These are phyloP conservation scores for Microhierax caerulescens DNA, from an alignment of 2,797 vertebrate genomes.

Conservation along the genomic window DNA sequence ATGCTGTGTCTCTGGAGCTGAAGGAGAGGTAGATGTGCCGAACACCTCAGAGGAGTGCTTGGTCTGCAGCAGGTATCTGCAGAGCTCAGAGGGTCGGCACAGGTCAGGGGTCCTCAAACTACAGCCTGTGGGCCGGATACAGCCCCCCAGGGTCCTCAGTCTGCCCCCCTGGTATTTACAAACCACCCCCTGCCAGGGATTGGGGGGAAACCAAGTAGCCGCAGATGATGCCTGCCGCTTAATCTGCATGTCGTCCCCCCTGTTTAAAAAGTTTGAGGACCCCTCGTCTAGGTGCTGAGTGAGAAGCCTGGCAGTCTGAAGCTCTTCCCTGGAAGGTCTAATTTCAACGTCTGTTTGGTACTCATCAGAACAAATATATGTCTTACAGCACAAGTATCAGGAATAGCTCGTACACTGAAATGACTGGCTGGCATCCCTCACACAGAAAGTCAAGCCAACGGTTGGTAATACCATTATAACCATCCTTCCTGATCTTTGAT, in stretches of 20 bases:
- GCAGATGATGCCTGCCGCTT: no score
- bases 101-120: no score
- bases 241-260: no score
- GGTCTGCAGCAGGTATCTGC: not conserved
- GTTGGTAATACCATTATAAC: not conserved
- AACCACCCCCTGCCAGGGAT: no score
- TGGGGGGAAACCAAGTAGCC: no score
- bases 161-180: no score
- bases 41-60: fast-evolving
- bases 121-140: no score
- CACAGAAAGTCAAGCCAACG: not conserved
- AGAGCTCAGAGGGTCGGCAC: not conserved
- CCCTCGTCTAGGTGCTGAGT: not conserved
- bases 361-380: not conserved
- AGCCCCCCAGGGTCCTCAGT: no score
- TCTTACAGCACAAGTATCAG: not conserved
- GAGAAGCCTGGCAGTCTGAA: not conserved
- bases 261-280: no score
- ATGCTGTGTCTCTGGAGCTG: fast-evolving
- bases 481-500: not conserved
- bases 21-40: not conserved
- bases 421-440: not conserved
- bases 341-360: not conserved
- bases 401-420: not conserved
- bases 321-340: not conserved